Evolutionary conservation across 2,113 vertebrate species (phyloP), one percentile per base, ranked within the genome.

Genomic region (Bombycilla garrulus): DNA sequence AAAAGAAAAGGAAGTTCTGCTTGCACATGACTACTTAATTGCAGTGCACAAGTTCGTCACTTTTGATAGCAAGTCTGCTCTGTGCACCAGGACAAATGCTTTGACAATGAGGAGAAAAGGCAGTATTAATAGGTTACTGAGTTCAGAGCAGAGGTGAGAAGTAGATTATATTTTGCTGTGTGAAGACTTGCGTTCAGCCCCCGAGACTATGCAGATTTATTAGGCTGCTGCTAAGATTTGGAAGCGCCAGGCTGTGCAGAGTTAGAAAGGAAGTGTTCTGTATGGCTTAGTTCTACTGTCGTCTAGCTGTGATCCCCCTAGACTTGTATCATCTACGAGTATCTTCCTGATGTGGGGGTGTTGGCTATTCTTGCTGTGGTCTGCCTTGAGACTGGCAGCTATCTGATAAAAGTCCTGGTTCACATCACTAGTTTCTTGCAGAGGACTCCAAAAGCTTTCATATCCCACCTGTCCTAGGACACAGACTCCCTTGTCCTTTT

Each of bases 221-320:
- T 21, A 66, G 19, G 21, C 4, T 90, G 18, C 51, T 79, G 11
- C 33, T 71, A 54, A 15, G 35, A 24, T 15, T 17, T 80, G 38
- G 15, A 77, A 86, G 35, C 61, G 20, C 20, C 8, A 86, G 56
- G 38, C 45, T 83, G 10, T 65, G 26, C 20, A 16, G 45, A 57
- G 23, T 61, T 77, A 36, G 26, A 48, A 66, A 17, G 11, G 5
- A 85, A 13, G 11, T 31, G 3, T 61, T 83, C 19, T 56, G 16
- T 51, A 5, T 51, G 26, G 9, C 17, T 90, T 76, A 38, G 4
- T 92, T 44, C 12, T 0, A 0, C 21, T 81, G 24, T 71, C 0
- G 0, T 87, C 18, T 47, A 26, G 12, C 28, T 78, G 14, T 73
- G 21, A 14, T 64, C 24, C 5, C 5, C 76, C 36, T 64, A 38